Evolutionary conservation across 1,140 invertebrate species (phyloP), one percentile per base, ranked within the genome.

Genomic region (Drosophila obscura): DNA sequence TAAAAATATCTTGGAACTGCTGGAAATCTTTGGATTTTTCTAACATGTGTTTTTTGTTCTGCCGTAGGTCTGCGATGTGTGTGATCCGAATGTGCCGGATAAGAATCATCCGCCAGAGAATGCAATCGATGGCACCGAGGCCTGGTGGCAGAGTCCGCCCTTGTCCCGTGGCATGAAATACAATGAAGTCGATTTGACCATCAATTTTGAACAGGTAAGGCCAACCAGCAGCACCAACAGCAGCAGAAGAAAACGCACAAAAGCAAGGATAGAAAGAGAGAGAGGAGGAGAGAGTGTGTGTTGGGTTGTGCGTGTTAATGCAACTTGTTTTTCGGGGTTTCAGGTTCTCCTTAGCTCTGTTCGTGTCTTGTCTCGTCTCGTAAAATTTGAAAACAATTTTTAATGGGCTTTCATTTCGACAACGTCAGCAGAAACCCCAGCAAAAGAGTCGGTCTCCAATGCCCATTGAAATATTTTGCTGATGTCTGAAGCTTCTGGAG

Each of bases 91-190:
- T 43, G 93, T 94, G 68, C 94, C 95, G 4, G 94, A 95, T 48
- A 96, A 96, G 90, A 94, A 93, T 50, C 98, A 99, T 93, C 96
- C 97, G 1, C 95, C 98, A 0, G 95, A 96, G 85, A 96, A 96
- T 93, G 98, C 98, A 2, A 97, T 99, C 45, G 98, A 99, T 90
- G 98, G 98, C 50, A 96, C 96, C 87, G 96, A 98, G 91, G 96
- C 95, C 22, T 99, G 98, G 97, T 99, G 98, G 98, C 97, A 98
- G 93, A 97, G 96, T 92, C 99, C 99, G 1, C 99, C 99, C 2
- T 93, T 99, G n/a, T 99, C 98, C 9, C 93, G 99, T 82, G 98
- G 98, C 39, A 96, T 96, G 94, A 96, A 98, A 91, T 99, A 97
- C 94, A 99, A 99, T 91, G 95, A 98, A 93, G 97, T 99, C 81